A percentile compares a stretch with the other conserved stretches of the same genome.
These are phyloP conservation scores for Aeoliscus strigatus DNA, from an alignment of 2,797 vertebrate species.

Conservation along the genomic window DNA sequence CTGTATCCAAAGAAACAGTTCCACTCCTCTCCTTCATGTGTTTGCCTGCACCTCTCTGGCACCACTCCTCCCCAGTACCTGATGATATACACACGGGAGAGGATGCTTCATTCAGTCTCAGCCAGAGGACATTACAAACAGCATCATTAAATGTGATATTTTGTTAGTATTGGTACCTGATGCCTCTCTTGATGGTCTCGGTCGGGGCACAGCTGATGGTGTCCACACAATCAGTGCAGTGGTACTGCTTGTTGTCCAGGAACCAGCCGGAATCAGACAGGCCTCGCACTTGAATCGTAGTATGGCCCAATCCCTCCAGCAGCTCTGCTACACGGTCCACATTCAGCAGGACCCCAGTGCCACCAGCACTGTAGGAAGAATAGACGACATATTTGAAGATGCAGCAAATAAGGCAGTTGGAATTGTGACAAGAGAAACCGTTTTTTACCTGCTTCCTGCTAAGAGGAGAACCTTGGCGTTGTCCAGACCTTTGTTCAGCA, in stretches of 20 bases:
- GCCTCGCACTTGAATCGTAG: conserved; percentile 89
- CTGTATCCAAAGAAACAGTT: conserved; percentile 98
- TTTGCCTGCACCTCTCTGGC: conserved; percentile 85
- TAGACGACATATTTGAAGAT: background rate
- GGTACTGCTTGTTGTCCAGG: conserved; percentile 94
- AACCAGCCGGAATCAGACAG: conserved; percentile 96
- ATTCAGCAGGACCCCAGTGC: conserved; percentile 92
- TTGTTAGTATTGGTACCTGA: conserved; percentile 67
- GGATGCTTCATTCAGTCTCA: too few relatives aligned
- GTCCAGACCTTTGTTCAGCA: conserved; percentile 86
- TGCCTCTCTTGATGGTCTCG: conserved; percentile 81
- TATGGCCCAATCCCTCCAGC: conserved; percentile 85
- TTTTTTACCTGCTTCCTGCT: conserved; percentile 88
- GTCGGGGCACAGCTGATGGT: conserved; percentile 79
- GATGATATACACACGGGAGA: background rate
- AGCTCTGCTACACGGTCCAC: conserved; percentile 90
- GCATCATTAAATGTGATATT: background rate
- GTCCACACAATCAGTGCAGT: conserved; percentile 86
- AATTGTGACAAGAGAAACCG: background rate
- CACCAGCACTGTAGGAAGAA: conserved; percentile 81
- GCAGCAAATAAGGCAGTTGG: background rate
- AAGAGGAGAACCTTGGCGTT: conserved; percentile 90
- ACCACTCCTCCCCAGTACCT: conserved; percentile 93
- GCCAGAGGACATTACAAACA: too few relatives aligned
- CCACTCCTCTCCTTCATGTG: conserved; percentile 92